Conservation (phyloP, 2,888 invertebrate genomes). For the Eulithis prunata region DNA sequence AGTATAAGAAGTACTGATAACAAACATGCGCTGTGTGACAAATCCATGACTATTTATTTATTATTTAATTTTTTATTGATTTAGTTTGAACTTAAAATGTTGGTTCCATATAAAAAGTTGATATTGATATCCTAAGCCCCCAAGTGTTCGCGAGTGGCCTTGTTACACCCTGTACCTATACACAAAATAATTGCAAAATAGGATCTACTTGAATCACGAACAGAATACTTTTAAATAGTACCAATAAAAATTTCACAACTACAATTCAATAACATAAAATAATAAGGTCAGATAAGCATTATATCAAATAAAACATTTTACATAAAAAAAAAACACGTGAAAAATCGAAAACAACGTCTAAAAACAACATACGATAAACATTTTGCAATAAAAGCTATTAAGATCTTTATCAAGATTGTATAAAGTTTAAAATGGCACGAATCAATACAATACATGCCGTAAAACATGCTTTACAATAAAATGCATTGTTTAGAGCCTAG, state of each 20-base stretch:
- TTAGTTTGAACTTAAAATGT: no score
- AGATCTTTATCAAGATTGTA: conserved; percentile 11
- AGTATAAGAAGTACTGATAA: no score
- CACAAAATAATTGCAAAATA: no score
- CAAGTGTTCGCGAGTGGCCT: neutral
- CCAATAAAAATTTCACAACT: neutral
- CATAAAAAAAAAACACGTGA: conserved; percentile 5
- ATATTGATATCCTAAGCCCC: no score
- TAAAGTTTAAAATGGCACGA: conserved; percentile 27
- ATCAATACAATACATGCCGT: conserved; percentile 42
- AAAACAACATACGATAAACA: neutral
- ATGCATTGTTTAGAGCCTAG: neutral
- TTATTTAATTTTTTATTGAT: no score
- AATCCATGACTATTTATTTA: no score
- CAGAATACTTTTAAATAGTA: no score
- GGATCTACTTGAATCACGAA: no score
- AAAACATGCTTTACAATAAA: conserved; percentile 3
- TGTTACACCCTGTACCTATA: no score
- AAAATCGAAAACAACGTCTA: neutral
- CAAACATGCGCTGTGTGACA: neutral
- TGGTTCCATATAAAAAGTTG: no score
- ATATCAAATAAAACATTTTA: conserved; percentile 15
- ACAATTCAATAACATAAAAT: neutral
- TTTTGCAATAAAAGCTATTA: conserved; percentile 10
- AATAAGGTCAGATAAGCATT: neutral